A percentile compares a stretch with the other conserved stretches of the same genome.
Conservation (phyloP, 2,888 invertebrate genomes). For the Tipula helvola region DNA sequence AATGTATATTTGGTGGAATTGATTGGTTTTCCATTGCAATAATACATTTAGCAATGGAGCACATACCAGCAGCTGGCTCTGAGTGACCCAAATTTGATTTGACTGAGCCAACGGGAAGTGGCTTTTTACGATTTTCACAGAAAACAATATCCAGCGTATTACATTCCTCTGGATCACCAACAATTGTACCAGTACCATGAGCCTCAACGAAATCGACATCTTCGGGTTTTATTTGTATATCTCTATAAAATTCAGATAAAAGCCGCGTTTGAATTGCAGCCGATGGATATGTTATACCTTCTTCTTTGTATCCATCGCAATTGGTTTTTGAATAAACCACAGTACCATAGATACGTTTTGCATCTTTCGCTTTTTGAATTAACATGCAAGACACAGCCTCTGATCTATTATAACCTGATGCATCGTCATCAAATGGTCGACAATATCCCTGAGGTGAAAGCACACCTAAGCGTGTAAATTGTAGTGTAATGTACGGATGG, state of each 20-base stretch:
- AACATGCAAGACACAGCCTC: constrained; percentile 61
- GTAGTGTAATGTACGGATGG: constrained; percentile 77
- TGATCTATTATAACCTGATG: constrained; percentile 72
- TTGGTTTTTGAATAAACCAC: constrained; percentile 67
- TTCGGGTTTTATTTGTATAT: constrained; percentile 56
- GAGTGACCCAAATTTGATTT: constrained; percentile 93
- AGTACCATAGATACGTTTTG: constrained; percentile 54
- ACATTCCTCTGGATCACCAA: constrained; percentile 89
- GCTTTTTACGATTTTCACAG: constrained; percentile 57
- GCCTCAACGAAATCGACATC: constrained; percentile 72
- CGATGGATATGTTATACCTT: constrained; percentile 56
- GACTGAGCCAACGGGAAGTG: constrained; percentile 76
- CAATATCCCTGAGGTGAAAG: constrained; percentile 76
- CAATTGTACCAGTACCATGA: constrained; percentile 69
- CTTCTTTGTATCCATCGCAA: constrained; percentile 64
- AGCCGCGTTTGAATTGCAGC: constrained; percentile 49
- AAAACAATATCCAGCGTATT: constrained; percentile 69
- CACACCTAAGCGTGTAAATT: constrained; percentile 69
- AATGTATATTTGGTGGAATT: constrained; percentile 82
- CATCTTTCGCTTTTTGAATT: constrained; percentile 56
- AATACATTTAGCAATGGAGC: constrained; percentile 68
- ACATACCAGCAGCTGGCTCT: constrained; percentile 75
- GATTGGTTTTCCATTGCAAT: constrained; percentile 67
- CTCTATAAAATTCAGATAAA: constrained; percentile 50
- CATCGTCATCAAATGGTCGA: constrained; percentile 78